Evolutionary conservation across 2,797 vertebrate genomes (phyloP), one percentile per base, ranked within the genome.

Genomic region (Hylomyscus alleni): DNA sequence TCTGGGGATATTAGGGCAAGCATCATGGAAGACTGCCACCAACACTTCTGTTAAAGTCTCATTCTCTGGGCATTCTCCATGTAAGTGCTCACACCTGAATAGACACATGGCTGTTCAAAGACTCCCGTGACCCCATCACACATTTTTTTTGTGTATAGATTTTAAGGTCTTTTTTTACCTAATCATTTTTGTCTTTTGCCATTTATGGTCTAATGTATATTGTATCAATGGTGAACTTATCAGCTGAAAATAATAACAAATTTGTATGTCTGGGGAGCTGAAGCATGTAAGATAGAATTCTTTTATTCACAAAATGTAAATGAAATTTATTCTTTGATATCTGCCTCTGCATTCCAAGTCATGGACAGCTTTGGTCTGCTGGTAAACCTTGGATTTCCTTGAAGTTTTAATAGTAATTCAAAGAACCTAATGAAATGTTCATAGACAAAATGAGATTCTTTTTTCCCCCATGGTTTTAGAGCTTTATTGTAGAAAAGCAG

Each of bases 301-400:
- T 26, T 95, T 92, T 67, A 82, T 78, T 96, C 19, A 75, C 40
- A 90, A 52, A 83, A 9, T 76, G 1, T 85, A 82, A 92, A 56
- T 93, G 60, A 87, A 89, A 65, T 78, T 89, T 88, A 37, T n/a
- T 82, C 52, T 92, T 93, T 86, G 34, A 72, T 92, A 85, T 89
- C 85, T 95, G 24, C 40, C 24, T 93, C 44, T 92, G 7, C 20
- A n/a, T 90, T 31, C 24, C 40, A 96, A 85, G 22, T 95, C 56
- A 72, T 94, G 34, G 40, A 47, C 72, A 56, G 31, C 65, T 94
- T 90, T 92, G 93, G 24, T 83, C 24, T 93, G 54, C 47, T 92
- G 50, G 93, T 95, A 94, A 89, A 87, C 72, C 90, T 58, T 80
- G 22, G 54, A 72, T 89, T 91, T 13, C 20, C 69, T 58, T 94